Evolutionary conservation across 1,140 invertebrate genomes (phyloP), one percentile per base, ranked within the genome.

Genomic region (Cardiocondyla obscurior): DNA sequence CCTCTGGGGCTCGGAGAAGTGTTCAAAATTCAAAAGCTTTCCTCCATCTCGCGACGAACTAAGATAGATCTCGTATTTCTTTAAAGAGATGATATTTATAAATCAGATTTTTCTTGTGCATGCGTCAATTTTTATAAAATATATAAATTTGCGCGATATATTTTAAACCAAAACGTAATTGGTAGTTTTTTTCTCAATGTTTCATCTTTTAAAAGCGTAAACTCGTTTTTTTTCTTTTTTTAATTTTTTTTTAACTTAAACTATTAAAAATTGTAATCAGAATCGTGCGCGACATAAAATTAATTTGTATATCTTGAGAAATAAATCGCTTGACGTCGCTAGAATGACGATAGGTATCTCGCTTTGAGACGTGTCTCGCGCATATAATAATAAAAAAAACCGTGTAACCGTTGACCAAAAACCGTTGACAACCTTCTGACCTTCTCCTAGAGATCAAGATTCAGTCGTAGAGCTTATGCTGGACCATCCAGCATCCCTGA

Each of bases 401-500:
- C 5, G 53, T 53, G 73, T 64, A 65, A 81, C 86, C 81, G 87
- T 88, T 82, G 70, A 16, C 25, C 53, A 74, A 77, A 89, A 69
- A 88, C 86, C 90, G 90, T 90, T 90, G 85, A 85, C 58, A 83
- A 90, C 82, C 90, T 88, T 67, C 60, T 62, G 74, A 83, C 86
- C 89, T 81, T 25, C 22, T 36, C 30, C 62, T 16, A 64, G 84
- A 89, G 86, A 91, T 92, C 90, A 88, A 90, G 90, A 91, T 90
- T 89, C 67, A 76, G 69, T 70, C 85, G 82, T 42, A 65, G 69
- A 76, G 73, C 62, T 82, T 65, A 85, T 70, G 70, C 85, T 92
- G 91, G 91, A 91, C 91, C 88, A 86, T 57, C 84, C 92, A 93
- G 92, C 91, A 92, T 92, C 92, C 88, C 86, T 46, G 85, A 92